Evolutionary conservation across 2,797 vertebrate species (phyloP), one percentile per base, ranked within the genome.

Genomic region (Darevskia mixta): DNA sequence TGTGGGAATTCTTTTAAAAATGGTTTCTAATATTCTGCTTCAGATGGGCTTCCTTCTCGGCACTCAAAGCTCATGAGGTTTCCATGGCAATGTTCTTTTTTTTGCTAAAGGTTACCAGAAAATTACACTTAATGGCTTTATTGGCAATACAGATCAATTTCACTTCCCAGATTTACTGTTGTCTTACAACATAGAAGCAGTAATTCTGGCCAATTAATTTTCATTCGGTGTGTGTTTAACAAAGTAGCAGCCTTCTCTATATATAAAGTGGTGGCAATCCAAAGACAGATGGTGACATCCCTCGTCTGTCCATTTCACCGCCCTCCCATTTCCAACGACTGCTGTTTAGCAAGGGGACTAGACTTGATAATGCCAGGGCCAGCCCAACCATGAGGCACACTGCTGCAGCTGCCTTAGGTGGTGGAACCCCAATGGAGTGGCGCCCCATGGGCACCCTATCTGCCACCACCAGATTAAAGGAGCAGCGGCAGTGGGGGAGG

Each of bases 101-200:
- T 87, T 87, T 87, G 89, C 69, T 88, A 83, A 92, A 90, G 7
- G 43, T 87, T 90, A 0, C 77, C 71, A 82, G 77, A 66, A 89
- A 86, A 90, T 86, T 5, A 0, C 13, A 4, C 13, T 1, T 82
- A 89, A 92, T 73, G 38, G 83, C 75, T 85, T 32, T 88, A 84
- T 91, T n/a, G n/a, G 10, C 87, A 86, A 77, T 83, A 86, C 76
- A 89, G 86, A 83, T 93, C 94, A 90, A 41, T 32, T 82, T 85
- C 79, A 35, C 64, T 91, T 38, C 77, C 61, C 73, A 79, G 75
- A 45, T 82, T 89, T 75, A 81, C 0, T 89, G 89, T 86, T 89
- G 83, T 85, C 6, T 66, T 5, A 29, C 27, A 43, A 79, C 90
- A 35, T 3, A 83, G 87, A 72, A 90, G 61, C 72, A 79, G 35